Percentiles rank a stretch among this genome's conserved stretches.
phyloP scores from a whole-genome alignment of 2,113 vertebrate species.

The Prochilodus magdalenae region DNA sequence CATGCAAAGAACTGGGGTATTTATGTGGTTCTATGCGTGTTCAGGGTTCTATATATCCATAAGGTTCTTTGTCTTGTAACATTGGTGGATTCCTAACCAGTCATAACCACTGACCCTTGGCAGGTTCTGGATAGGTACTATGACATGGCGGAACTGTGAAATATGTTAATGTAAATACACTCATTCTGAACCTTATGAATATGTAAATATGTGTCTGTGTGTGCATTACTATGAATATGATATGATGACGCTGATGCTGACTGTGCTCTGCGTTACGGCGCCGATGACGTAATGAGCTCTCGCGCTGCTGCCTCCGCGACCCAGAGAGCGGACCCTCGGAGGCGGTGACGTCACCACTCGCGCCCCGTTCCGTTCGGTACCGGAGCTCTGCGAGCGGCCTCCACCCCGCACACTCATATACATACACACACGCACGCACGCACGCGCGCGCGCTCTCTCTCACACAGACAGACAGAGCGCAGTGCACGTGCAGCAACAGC shows the following conservation, averaged over 20 bases:
- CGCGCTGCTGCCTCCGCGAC: slow-evolving; percentile 55
- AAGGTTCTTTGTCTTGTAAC: too few species aligned
- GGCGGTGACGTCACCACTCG: slow-evolving; percentile 72
- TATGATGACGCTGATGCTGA: background rate
- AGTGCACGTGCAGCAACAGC: background rate
- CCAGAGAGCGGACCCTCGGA: slow-evolving; percentile 46
- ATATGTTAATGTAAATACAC: background rate
- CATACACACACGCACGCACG: background rate
- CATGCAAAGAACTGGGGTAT: too few species aligned
- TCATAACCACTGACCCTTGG: too few species aligned
- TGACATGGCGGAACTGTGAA: too few species aligned
- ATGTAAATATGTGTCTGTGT: background rate
- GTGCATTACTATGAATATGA: too few species aligned
- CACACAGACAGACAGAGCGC: background rate
- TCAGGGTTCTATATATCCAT: too few species aligned
- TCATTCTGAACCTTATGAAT: background rate
- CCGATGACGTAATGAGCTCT: slow-evolving; percentile 82
- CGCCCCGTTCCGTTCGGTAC: slow-evolving; percentile 1
- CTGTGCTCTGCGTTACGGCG: slow-evolving; percentile 50
- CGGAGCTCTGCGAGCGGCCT: slow-evolving; percentile 40
- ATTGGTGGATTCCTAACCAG: too few species aligned
- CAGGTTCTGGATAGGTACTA: too few species aligned
- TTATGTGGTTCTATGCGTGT: too few species aligned
- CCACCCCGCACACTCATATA: background rate
- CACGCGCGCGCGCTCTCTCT: background rate